These are phyloP conservation scores for Palaemon carinicauda DNA, from an alignment of 1,140 invertebrate species.

Conservation along the genomic window DNA sequence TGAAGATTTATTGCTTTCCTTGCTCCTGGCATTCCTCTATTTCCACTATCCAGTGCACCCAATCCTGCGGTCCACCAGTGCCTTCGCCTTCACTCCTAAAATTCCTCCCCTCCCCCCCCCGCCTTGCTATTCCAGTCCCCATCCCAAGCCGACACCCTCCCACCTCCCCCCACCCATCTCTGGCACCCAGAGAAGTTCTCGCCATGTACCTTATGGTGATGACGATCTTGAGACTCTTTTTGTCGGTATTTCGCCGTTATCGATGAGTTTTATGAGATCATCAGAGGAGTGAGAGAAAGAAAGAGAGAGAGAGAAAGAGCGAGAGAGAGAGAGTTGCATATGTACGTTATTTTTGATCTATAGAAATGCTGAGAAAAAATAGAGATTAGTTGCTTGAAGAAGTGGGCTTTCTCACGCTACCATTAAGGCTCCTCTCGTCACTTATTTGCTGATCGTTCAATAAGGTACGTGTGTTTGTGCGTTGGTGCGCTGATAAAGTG, in stretches of 20 bases:
- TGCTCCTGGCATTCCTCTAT: no score
- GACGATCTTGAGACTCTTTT: constrained; percentile 15
- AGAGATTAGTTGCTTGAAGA: neutral
- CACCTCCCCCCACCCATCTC: neutral
- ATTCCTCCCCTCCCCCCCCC: neutral
- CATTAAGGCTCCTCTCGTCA: no score
- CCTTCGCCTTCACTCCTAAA: no score
- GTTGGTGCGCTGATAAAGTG: no score
- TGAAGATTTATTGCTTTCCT: no score
- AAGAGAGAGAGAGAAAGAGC: no score
- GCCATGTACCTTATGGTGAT: constrained; percentile 20
- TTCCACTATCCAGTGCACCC: neutral
- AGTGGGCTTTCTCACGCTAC: neutral
- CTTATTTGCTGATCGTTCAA: no score
- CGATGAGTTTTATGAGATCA: constrained; percentile 41
- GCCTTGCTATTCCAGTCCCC: neutral
- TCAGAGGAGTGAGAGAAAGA: constrained; percentile 8
- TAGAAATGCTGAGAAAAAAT: neutral
- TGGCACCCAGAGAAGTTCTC: neutral
- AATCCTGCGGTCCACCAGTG: neutral
- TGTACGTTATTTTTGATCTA: constrained; percentile 30
- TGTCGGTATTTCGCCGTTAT: constrained; percentile 21
- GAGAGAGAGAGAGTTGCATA: constrained; percentile 15
- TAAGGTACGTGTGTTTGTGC: no score
- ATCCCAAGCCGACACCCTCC: no score